Base-by-base conservation (phyloP, 2,113 vertebrate genomes). In the Caracal caracal region DNA sequence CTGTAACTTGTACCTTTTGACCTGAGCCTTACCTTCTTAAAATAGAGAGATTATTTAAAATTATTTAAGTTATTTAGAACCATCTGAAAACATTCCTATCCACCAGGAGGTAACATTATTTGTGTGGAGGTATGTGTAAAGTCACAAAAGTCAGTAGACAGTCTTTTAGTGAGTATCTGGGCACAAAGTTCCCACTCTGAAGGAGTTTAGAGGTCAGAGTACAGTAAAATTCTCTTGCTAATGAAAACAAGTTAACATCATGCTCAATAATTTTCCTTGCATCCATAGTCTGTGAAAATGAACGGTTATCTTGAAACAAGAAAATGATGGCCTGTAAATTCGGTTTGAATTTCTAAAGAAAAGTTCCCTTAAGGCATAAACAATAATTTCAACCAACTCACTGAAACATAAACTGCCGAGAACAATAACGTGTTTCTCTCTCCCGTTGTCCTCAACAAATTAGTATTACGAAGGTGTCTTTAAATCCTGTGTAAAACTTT, bases 351-450 rank as follows among this genome's bases (percentile, higher is more conserved):
- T 82, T 89, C 88, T 94, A 43, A 71, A 86, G 37, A 61, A 88
- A 94, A 85, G 88, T 82, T 83, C 51, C 68, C 40, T 93, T 16
- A 33, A 93, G 30, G 56, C 49, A 76, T 68, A 88, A 94, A 71
- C 59, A 88, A 85, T 76, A 56, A 7, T 78, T 61, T 90, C 68
- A 89, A 17, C 12, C 17, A 40, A 53, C 16, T 75, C 35, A 87
- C 59, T 68, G 33, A 94, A 87, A 89, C 51, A 65, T 63, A 61
- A 88, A 30, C 15, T 81, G n/a, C 30, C 66, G n/a, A 84, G 56
- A 90, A 87, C 90, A 61, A 63, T 78, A 90, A 76, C 43, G 53
- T 49, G 9, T 19, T 88, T 56, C 56, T 88, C 30, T 73, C 37
- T 76, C 16, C 61, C 12, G 33, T 40, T 47, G 53, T 37, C 68